Evolutionary conservation across 92 coral and sea anemone genomes (phyloP).

Genomic region (Siderastrea radians): DNA sequence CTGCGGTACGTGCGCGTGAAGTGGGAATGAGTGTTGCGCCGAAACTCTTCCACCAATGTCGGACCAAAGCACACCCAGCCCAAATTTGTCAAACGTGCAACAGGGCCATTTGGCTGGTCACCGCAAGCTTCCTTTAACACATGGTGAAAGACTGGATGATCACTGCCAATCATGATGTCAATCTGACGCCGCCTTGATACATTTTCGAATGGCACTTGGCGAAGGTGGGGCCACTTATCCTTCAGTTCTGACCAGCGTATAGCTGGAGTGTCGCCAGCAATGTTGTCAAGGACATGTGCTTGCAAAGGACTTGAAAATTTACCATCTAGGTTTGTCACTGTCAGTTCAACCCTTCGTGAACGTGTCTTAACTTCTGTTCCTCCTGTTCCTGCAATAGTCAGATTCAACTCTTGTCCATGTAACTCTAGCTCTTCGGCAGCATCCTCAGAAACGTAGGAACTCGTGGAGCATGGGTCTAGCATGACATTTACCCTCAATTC

Average conservation of each 20-base stretch:
- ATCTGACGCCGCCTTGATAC: conserved; percentile 54
- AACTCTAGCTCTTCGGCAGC: conserved; percentile 57
- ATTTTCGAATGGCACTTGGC: conserved; percentile 44
- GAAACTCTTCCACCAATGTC: conserved; percentile 31
- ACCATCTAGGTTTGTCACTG: conserved; percentile 28
- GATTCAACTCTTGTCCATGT: conserved; percentile 35
- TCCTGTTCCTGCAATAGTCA: conserved; percentile 43
- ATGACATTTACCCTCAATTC: conserved; percentile 26
- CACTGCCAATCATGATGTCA: conserved; percentile 62
- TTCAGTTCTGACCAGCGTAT: conserved; percentile 67
- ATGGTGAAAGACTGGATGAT: conserved; percentile 63
- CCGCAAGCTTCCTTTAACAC: conserved; percentile 30
- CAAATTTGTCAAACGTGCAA: conserved; percentile 46
- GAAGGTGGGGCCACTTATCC: conserved; percentile 54
- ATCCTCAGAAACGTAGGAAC: conserved; percentile 32
- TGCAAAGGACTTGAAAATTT: conserved; percentile 29
- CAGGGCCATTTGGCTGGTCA: conserved; percentile 23
- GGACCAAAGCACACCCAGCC: conserved; percentile 77
- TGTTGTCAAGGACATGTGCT: conserved; percentile 53
- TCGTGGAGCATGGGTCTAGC: conserved; percentile 40
- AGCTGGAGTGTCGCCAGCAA: conserved; percentile 66
- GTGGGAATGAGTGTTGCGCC: conserved; percentile 40
- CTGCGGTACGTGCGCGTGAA: conserved; percentile 54
- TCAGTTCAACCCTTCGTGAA: conserved; percentile 36
- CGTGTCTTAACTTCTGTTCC: conserved; percentile 18